Percentiles rank a stretch among this genome's conserved stretches.
Conservation (phyloP, 1,140 invertebrate genomes). For the Drosophila pruinosa region DNA sequence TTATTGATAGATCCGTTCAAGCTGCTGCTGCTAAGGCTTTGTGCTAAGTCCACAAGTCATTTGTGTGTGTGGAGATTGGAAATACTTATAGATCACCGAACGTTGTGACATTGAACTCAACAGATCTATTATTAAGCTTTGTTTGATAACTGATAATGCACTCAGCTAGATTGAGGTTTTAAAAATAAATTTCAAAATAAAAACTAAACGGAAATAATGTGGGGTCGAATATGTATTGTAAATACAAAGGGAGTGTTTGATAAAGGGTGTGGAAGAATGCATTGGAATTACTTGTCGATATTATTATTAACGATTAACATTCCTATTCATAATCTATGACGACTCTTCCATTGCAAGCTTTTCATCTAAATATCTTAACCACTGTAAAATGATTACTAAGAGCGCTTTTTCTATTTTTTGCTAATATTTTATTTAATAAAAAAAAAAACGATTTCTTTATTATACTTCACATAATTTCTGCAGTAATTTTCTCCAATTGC, state of each 20-base stretch:
- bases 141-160: not conserved
- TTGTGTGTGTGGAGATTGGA: not conserved
- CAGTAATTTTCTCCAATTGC: not conserved
- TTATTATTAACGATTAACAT: too few relatives aligned
- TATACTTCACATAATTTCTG: not conserved
- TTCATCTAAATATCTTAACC: too few relatives aligned
- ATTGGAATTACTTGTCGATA: too few relatives aligned
- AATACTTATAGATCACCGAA: not conserved
- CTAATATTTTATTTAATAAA: too few relatives aligned
- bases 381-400: too few relatives aligned
- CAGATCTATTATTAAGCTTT: not conserved
- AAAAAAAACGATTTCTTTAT: too few relatives aligned
- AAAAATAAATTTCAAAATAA: not conserved
- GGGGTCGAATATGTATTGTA: not conserved
- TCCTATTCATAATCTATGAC: too few relatives aligned
- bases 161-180: not conserved
- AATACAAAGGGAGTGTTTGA: not conserved
- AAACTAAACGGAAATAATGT: not conserved
- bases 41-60: not conserved
- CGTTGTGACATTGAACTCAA: conserved; percentile 18
- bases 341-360: too few relatives aligned
- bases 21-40: not conserved
- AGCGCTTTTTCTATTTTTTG: too few relatives aligned
- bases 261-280: not conserved
- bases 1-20: not conserved